These are phyloP conservation scores for Drosophila paulistorum DNA, from an alignment of 1,140 invertebrate species.

Conservation along the genomic window DNA sequence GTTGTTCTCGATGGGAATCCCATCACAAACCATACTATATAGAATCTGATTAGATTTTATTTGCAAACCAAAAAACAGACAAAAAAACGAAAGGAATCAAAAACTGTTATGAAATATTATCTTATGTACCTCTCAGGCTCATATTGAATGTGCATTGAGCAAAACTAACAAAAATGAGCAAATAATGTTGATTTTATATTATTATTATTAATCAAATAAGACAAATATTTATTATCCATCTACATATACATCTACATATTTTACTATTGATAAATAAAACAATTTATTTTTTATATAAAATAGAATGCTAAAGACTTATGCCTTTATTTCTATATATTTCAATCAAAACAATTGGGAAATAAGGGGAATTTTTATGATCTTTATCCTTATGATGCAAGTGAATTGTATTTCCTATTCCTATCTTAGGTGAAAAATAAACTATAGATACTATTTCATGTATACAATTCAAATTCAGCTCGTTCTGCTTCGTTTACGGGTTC, in stretches of 20 bases:
- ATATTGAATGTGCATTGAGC: neutral
- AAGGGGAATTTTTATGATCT: no score
- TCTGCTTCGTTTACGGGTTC: slow-evolving; percentile 63
- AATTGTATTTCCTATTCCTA: slow-evolving; percentile 37
- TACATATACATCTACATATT: neutral
- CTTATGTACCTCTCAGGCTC: slow-evolving; percentile 9
- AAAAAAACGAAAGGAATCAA: neutral
- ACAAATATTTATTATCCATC: slow-evolving; percentile 14
- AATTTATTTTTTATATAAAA: slow-evolving; percentile 9
- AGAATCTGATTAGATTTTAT: slow-evolving; percentile 7
- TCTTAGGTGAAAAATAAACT: neutral
- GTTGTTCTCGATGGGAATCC: slow-evolving; percentile 60
- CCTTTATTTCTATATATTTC: no score
- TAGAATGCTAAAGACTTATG: no score
- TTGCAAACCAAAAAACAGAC: slow-evolving; percentile 39
- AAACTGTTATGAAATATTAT: slow-evolving; percentile 17
- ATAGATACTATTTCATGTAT: slow-evolving; percentile 5
- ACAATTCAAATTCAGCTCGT: slow-evolving; percentile 38
- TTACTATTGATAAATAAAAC: slow-evolving; percentile 4
- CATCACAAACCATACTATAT: neutral
- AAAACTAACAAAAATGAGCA: slow-evolving; percentile 1
- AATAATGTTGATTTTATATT: slow-evolving; percentile 14
- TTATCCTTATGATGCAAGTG: slow-evolving; percentile 49
- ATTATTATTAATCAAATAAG: neutral
- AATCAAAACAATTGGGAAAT: no score